Evolutionary conservation across 2,113 vertebrate genomes (phyloP), one percentile per base, ranked within the genome.

Genomic region (Saguinus midas): DNA sequence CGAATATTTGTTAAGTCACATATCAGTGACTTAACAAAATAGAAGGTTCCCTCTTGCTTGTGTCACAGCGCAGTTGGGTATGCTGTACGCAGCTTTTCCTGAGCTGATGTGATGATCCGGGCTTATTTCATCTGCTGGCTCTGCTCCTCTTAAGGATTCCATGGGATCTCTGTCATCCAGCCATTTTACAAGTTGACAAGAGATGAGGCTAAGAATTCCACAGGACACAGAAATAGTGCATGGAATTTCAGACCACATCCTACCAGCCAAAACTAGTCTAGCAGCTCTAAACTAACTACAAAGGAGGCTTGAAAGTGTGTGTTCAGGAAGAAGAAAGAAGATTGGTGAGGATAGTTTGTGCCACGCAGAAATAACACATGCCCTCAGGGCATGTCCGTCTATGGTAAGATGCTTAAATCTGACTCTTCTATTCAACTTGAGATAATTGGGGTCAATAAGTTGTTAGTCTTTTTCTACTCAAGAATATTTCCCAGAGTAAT

Each of bases 401-500:
- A 6, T 8, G 4, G 10, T 5, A 72, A 58, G 4, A 72, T 70
- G 13, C 29, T 92, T 94, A 61, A 32, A 1, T 35, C 5, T 37
- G 55, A 66, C 50, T 40, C n/a, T 45, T 68, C 21, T 48, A 55
- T 10, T 89, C 57, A 87, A n/a, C 52, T 37, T 35, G 61, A 86
- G 57, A 90, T 25, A 86, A 58, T 48, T 48, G 35, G 14, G 10
- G 90, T 55, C 52, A 66, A 76, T 58, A 96, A 57, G 11, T 10
- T 43, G 40, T 29, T 79, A 76, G 61, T 70, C 8, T 72, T 93
- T 94, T 82, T 8, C 40, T 37, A 73, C 68, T n/a, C 70, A 94
- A 90, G 75, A 89, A 52, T 79, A 95, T 79, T 87, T 87, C 16
- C 75, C 58, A 94, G 29, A 79, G n/a, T 83, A 90, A 95, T 50